Evolutionary conservation across 2,888 invertebrate genomes (phyloP), one percentile per base, ranked within the genome.

Genomic region (Diaphora mendica): DNA sequence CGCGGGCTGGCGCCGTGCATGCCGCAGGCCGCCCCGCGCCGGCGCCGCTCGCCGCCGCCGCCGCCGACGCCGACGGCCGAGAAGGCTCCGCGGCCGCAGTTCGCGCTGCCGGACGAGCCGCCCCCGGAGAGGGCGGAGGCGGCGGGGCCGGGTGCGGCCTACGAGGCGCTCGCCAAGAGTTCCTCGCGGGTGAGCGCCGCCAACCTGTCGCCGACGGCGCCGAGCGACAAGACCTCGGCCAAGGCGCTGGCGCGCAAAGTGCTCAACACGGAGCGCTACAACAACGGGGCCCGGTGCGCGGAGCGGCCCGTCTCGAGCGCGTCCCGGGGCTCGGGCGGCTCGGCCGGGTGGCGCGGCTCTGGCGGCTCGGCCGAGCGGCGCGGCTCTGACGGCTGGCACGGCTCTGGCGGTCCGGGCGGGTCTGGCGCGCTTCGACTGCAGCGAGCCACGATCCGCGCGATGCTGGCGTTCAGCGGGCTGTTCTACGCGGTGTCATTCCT

Each of bases 381-480:
- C 88, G 72, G 89, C 96, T 75, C 68, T n/a, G 35, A 20, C 66
- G 74, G 73, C 68, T 74, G 17, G 15, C 3, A 39, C 74, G 33
- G 33, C 33, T 33, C 33, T 33, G 33, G 33, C 33, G 64, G 73
- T 70, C 75, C 65, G 76, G 74, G 76, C n/a, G 59, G 26, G n/a
- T 26, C 62, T 4, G 30, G 62, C 15, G 26, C 59, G 59, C 17
- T 26, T 95, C 84, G 95, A 93, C 78, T 77, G 76, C 80, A 80
- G 83, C 90, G 91, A 64, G 88, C 85, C 59, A 91, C 96, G 75
- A 93, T 96, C 89, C 95, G 96, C 80, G 94, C 96, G 93, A 86
- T 97, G 86, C 95, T 97, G 82, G 95, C 96, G 76, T 96, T 96
- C 86, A 96, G 96, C 89, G 90, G 91, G 30, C 80, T 91, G 78